These are phyloP conservation scores for Thera britannica DNA, from an alignment of 2,888 invertebrate species.

Conservation along the genomic window DNA sequence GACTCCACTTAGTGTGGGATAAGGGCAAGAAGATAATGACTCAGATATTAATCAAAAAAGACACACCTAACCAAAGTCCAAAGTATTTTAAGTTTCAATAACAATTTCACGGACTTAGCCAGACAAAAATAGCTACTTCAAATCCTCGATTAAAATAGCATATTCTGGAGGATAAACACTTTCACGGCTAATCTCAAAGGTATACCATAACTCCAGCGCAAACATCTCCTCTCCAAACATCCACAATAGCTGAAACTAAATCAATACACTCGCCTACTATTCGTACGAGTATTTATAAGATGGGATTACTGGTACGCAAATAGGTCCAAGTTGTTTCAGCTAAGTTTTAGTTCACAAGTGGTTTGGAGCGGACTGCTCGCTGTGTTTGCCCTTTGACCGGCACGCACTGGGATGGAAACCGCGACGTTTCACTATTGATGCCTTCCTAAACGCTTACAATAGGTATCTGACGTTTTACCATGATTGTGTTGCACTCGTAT, in stretches of 20 bases:
- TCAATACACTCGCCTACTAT: constrained; percentile 38
- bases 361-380: constrained; percentile 55
- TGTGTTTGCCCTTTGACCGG: constrained; percentile 68
- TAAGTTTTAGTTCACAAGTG: constrained; percentile 58
- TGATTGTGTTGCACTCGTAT: too few relatives aligned
- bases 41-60: too few relatives aligned
- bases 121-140: constrained; percentile 1
- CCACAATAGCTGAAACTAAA: constrained; percentile 41
- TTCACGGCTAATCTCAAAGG: constrained; percentile 25
- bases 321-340: constrained; percentile 53
- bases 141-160: constrained; percentile 3
- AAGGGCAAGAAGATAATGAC: too few relatives aligned
- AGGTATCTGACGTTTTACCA: too few relatives aligned
- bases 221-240: constrained; percentile 29
- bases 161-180: constrained; percentile 10
- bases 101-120: too few relatives aligned
- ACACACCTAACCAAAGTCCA: too few relatives aligned
- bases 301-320: constrained; percentile 58
- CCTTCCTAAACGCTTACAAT: too few relatives aligned
- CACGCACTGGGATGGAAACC: constrained; percentile 46
- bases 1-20: too few relatives aligned
- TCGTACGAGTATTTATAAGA: constrained; percentile 35
- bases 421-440: constrained; percentile 5
- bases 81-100: too few relatives aligned
- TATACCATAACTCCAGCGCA: constrained; percentile 23